These are phyloP conservation scores for Delphinus delphis DNA, from an alignment of 2,113 vertebrate species.

Conservation along the genomic window DNA sequence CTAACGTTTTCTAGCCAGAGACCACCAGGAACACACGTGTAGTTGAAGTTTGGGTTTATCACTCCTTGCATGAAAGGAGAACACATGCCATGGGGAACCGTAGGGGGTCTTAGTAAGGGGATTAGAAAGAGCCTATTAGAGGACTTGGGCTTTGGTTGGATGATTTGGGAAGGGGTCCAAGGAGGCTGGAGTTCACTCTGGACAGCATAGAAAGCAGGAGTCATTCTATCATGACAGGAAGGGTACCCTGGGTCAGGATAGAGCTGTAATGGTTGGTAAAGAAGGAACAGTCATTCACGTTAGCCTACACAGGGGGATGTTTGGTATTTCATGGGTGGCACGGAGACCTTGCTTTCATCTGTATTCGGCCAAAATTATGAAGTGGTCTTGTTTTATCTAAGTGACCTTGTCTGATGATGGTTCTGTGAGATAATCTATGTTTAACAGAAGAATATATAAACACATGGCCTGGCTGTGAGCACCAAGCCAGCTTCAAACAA, in stretches of 20 bases:
- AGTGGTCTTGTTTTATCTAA: neutral
- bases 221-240: neutral
- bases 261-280: neutral
- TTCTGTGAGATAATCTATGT: neutral
- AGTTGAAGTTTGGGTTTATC: neutral
- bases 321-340: neutral
- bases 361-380: neutral
- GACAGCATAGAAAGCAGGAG: neutral
- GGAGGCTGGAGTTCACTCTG: neutral
- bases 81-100: fast-evolving
- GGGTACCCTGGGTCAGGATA: neutral
- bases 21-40: neutral
- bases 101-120: neutral
- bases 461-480: neutral
- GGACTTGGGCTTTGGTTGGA: neutral
- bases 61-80: neutral
- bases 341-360: neutral
- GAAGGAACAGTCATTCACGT: neutral
- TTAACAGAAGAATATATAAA: neutral
- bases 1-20: neutral
- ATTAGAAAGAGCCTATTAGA: neutral
- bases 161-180: neutral
- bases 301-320: neutral
- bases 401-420: neutral
- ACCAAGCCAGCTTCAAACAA: neutral